Base-by-base conservation (phyloP, 2,113 vertebrate genomes). In the Nannobrachium achirus region DNA sequence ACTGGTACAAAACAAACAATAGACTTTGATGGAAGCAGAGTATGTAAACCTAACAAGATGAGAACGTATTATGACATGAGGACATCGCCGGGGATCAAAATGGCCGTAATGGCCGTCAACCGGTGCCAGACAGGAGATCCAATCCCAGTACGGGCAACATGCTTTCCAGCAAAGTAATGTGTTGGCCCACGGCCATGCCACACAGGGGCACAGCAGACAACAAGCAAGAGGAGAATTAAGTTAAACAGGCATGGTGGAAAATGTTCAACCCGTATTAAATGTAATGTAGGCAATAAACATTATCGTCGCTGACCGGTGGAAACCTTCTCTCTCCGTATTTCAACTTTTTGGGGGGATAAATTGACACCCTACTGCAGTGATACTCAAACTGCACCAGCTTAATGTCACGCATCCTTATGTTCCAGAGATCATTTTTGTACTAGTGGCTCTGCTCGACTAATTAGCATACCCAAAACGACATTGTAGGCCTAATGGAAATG, bases 281-380 rank as follows among this genome's bases (percentile, higher is more conserved):
- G 62, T 56, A 66, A 85, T 70, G 64, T 56, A 64, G 52, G 71
- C 68, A 56, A 52, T 66, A 72, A 66, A 71, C 41, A 66, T 62
- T 76, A 39, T 72, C 73, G 65, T 33, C 25, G 25, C 25, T 33
- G 25, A 2, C 25, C 3, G 25, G 25, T 33, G 25, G 25, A 33
- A 33, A 33, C 25, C 25, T 25, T 25, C 1, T 25, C n/a, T n/a
- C n/a, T n/a, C n/a, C n/a, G n/a, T n/a, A n/a, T n/a, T n/a, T n/a
- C n/a, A n/a, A n/a, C n/a, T n/a, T n/a, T 33, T 33, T 33, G 25
- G 25, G n/a, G n/a, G n/a, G n/a, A n/a, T 33, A 1, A 33, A 33
- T 33, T 33, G 25, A 33, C 6, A 5, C 25, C 25, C 25, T 33
- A 33, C 25, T 33, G n/a, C n/a, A n/a, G n/a, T n/a, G n/a, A n/a